Base-by-base conservation (phyloP, 2,888 invertebrate genomes). In the Nymphalis polychloros region DNA sequence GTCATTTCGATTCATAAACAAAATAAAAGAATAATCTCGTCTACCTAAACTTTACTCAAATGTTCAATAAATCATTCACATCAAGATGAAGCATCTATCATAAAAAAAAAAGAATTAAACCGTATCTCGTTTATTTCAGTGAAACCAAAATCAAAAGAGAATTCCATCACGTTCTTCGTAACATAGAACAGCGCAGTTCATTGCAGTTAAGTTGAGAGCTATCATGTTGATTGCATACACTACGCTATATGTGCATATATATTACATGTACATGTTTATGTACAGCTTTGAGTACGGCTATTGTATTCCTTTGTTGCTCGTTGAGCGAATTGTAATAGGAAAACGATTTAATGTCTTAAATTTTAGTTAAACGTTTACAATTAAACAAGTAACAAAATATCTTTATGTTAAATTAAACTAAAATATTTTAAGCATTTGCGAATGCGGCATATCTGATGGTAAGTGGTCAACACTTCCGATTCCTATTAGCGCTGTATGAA, bases 161-260 rank as follows among this genome's bases (percentile, higher is more conserved):
- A 8, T 41, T 41, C 19, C 57, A 57, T 57, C 19, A 41, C n/a
- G 10, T 41, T 57, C 41, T 57, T 57, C 10, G 41, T 19, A 19
- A 57, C 19, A 35, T 57, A 53, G 50, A 31, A 55, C 35, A 41
- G 57, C 41, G 19, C 41, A 57, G 57, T 19, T 57, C 57, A 57
- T 57, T 41, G 41, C 57, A 19, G 35, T 57, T 57, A 41, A 57
- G 41, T 57, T 31, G 57, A 57, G 57, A 57, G 57, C 57, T 57
- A 57, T 57, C 57, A 57, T 19, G 57, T 57, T 57, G 35, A 57
- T 57, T 57, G 41, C 57, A 35, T 16, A 53, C 53, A 53, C 23
- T 53, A 53, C 27, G 27, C 16, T 53, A 41, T 17, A n/a, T 19
- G 7, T 49, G 8, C 49, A 19, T 0, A 49, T n/a, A 49, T 49